phyloP scores from a whole-genome alignment of 2,888 invertebrate genomes.

The Euplexia lucipara region DNA sequence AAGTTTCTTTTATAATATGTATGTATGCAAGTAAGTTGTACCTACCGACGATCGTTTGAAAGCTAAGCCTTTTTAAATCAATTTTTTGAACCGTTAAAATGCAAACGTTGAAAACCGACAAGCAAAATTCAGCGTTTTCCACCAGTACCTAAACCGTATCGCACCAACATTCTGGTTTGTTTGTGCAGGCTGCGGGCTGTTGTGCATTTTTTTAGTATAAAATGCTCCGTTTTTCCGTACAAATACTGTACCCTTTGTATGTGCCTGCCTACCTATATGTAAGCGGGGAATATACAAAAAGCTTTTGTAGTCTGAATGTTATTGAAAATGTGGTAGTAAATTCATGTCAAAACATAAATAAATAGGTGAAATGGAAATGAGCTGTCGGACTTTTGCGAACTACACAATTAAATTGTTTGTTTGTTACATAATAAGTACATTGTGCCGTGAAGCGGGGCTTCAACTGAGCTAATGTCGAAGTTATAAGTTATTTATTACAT shows the following conservation, averaged over 20 bases:
- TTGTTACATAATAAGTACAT: conserved; percentile 21
- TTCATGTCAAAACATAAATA: conserved; percentile 20
- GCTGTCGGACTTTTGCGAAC: conserved; percentile 1
- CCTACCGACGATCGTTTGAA: background rate
- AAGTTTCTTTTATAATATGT: no score
- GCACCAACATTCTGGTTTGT: conserved; percentile 45
- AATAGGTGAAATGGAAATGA: background rate
- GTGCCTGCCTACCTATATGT: conserved; percentile 26
- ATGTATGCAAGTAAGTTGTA: background rate
- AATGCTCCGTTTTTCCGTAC: conserved; percentile 44
- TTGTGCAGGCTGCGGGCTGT: conserved; percentile 49
- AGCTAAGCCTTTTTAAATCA: conserved; percentile 17
- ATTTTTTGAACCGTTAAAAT: conserved; percentile 6
- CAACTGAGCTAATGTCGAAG: conserved; percentile 40
- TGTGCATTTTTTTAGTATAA: conserved; percentile 52
- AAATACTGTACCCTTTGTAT: conserved; percentile 41
- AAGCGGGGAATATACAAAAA: conserved; percentile 27
- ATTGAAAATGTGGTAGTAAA: conserved; percentile 30
- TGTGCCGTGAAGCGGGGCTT: conserved; percentile 2
- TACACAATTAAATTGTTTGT: conserved; percentile 25
- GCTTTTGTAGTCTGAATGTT: conserved; percentile 23
- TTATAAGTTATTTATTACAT: conserved; percentile 48
- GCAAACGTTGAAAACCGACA: conserved; percentile 34
- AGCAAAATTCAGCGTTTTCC: conserved; percentile 42
- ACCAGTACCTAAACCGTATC: conserved; percentile 39